Evolutionary conservation across 2,888 invertebrate species (phyloP).

Genomic region (Acrobasis suavella): DNA sequence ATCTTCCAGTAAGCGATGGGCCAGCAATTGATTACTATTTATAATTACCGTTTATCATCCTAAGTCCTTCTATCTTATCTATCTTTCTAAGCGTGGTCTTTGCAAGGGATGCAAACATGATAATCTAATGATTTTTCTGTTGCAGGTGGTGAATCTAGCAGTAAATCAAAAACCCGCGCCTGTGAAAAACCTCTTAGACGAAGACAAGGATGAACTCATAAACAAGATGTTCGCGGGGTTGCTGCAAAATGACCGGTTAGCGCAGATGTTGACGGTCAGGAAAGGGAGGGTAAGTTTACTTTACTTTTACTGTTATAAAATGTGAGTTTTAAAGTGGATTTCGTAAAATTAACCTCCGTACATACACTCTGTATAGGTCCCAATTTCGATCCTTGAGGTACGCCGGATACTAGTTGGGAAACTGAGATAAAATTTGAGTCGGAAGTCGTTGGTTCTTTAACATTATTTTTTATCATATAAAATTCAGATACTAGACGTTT

Average conservation of each 20-base stretch:
- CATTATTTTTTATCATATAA: too few relatives aligned
- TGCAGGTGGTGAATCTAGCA: conserved; percentile 72
- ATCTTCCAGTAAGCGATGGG: too few relatives aligned
- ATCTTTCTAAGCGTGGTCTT: too few relatives aligned
- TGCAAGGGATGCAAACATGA: too few relatives aligned
- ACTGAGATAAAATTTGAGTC: background rate
- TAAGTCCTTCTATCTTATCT: too few relatives aligned
- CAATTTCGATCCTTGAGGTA: background rate
- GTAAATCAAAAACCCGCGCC: conserved; percentile 64
- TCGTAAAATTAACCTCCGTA: background rate
- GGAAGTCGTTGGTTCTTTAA: too few relatives aligned
- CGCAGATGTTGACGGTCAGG: conserved; percentile 88
- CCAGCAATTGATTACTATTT: too few relatives aligned
- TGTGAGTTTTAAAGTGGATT: too few relatives aligned
- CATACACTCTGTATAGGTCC: background rate
- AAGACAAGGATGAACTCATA: conserved; percentile 84
- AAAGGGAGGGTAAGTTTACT: conserved; percentile 88
- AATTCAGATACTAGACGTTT: too few relatives aligned
- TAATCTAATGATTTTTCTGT: too few relatives aligned
- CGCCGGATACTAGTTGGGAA: background rate
- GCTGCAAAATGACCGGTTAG: conserved; percentile 86
- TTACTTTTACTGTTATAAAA: background rate
- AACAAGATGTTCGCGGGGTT: conserved; percentile 85
- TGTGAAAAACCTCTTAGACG: conserved; percentile 74
- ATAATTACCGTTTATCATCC: too few relatives aligned